Base-by-base conservation (phyloP, 2,113 vertebrate species). In the Hepsetus odoe region DNA sequence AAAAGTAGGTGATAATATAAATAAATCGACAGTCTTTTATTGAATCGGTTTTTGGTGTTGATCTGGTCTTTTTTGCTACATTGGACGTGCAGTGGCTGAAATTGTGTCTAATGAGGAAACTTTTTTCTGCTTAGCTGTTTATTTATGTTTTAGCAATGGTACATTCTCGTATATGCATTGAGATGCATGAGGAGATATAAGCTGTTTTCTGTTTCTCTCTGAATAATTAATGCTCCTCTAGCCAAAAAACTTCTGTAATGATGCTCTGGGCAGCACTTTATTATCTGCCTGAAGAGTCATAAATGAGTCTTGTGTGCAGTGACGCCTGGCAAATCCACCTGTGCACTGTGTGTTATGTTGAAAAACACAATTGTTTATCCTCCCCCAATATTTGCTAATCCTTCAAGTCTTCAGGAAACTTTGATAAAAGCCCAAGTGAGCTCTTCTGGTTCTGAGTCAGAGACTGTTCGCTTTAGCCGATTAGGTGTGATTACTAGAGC, bases 401-500 rank as follows among this genome's bases (percentile, higher is more conserved):
- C 28, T 59, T 51, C 58, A 44, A 40, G 22, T 33, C 61, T 73
- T 61, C 32, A 72, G 69, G 30, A 12, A 61, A 66, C 79, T 53
- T 62, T 18, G 64, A 76, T 76, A 20, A 77, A 77, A 38, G 18
- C 74, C 69, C 42, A 32, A 77, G 70, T 38, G 72, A 76, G 74
- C 46, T 20, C 44, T 9, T 46, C 2, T 42, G 8, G 76, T n/a
- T n/a, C 14, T 33, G 55, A 46, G 74, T 61, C 56, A 32, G 28
- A 30, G 65, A 24, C 7, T 22, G n/a, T 33, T 74, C 56, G 64
- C 62, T 76, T 82, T 53, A 81, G 75, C 46, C 28, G 70, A 81
- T 82, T 70, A 85, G 61, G 56, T 28, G 68, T 16, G 76, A 56
- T 59, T 77, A 46, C 28, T 24, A 65, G 77, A 85, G 83, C 78